These are phyloP conservation scores for Pavo muticus DNA, from an alignment of 2,113 vertebrate genomes.

Conservation along the genomic window DNA sequence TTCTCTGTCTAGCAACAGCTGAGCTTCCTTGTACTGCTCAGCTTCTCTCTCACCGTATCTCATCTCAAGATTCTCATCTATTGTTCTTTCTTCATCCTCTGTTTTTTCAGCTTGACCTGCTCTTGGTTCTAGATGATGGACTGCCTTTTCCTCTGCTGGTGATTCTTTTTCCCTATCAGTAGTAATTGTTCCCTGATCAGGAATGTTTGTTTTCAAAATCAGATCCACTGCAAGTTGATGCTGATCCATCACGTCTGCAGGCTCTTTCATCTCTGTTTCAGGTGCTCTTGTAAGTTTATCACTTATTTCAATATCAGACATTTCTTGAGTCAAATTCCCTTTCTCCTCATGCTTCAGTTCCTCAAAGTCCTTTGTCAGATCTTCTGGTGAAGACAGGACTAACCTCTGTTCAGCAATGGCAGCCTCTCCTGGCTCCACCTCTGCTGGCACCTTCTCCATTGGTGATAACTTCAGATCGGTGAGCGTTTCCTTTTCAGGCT, in stretches of 20 bases:
- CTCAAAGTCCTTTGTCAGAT: conserved; percentile 97
- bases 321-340: conserved; percentile 38
- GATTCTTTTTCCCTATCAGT: conserved; percentile 67
- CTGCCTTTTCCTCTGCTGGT: conserved; percentile 67
- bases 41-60: conserved; percentile 62
- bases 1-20: conserved; percentile 31
- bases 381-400: conserved; percentile 92
- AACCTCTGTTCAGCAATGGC: conserved; percentile 81
- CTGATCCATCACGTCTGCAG: conserved; percentile 26
- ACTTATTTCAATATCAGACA: neutral
- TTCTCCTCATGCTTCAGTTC: conserved; percentile 87
- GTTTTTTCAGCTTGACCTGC: conserved; percentile 62
- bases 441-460: conserved; percentile 66
- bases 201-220: conserved; percentile 57
- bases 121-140: conserved; percentile 38
- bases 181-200: conserved; percentile 72
- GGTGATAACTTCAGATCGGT: conserved; percentile 79
- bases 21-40: conserved; percentile 63
- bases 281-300: conserved; percentile 36
- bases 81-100: conserved; percentile 77
- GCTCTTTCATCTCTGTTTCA: conserved; percentile 14
- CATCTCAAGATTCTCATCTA: conserved; percentile 71
- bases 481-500: conserved; percentile 79
- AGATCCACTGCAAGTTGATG: conserved; percentile 42
- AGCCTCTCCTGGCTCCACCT: conserved; percentile 48